These are phyloP conservation scores for Leuciscus idus DNA, from an alignment of 2,113 vertebrate species.

Conservation along the genomic window DNA sequence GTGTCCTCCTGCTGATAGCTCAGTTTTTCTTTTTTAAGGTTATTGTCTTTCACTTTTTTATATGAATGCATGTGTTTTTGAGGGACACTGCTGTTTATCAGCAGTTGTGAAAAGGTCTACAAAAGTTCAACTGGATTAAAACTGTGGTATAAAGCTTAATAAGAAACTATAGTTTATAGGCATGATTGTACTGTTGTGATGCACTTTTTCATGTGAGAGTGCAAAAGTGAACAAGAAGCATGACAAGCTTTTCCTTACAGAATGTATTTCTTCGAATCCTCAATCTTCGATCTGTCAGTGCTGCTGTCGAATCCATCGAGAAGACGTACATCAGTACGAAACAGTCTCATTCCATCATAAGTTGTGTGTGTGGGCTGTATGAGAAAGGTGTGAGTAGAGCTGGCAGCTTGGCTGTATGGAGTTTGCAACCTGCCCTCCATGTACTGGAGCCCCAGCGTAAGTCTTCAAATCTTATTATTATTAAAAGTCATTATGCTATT, in stretches of 20 bases:
- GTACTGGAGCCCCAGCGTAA: slow-evolving; percentile 80
- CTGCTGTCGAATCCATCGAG: slow-evolving; percentile 73
- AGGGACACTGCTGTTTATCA: not conserved
- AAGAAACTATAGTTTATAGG: not conserved
- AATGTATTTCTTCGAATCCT: slow-evolving; percentile 77
- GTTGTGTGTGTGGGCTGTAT: slow-evolving; percentile 73
- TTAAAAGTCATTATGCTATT: not conserved
- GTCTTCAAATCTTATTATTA: slow-evolving; percentile 52
- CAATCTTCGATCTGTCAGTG: slow-evolving; percentile 77
- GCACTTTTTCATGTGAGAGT: not conserved
- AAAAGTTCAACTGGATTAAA: not conserved
- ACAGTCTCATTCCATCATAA: slow-evolving; percentile 76
- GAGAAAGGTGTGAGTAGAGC: slow-evolving; percentile 75
- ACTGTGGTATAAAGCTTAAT: not conserved
- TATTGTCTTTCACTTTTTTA: not conserved
- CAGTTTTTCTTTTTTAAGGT: not conserved
- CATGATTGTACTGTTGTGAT: not conserved
- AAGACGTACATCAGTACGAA: slow-evolving; percentile 77
- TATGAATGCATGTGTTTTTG: not conserved
- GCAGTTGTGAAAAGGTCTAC: not conserved
- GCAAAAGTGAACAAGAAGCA: not conserved
- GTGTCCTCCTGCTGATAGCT: not conserved
- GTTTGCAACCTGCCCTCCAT: slow-evolving; percentile 78
- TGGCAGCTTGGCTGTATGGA: slow-evolving; percentile 71
- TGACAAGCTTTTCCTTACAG: slow-evolving; percentile 57